Evolutionary conservation across 2,888 invertebrate species (phyloP).

Genomic region (Cetonia aurata): DNA sequence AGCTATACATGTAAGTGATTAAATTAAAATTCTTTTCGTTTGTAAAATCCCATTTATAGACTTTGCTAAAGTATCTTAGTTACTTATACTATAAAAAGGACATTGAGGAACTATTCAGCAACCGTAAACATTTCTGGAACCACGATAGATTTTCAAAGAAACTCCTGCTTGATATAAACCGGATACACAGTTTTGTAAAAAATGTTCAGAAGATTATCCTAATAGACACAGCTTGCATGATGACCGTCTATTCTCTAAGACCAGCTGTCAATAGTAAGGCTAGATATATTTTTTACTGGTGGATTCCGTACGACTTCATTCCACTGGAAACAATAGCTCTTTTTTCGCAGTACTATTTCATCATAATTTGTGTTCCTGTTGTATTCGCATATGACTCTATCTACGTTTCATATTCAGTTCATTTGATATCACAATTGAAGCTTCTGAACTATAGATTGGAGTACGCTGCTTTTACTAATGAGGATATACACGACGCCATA

Average conservation of each 20-base stretch:
- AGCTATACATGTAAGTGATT: conserved; percentile 28
- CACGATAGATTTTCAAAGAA: not conserved
- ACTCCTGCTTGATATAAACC: not conserved
- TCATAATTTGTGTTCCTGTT: not conserved
- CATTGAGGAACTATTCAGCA: conserved; percentile 3
- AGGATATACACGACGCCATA: conserved; percentile 17
- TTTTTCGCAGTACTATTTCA: conserved; percentile 28
- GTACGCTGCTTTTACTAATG: not conserved
- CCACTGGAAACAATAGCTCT: conserved; percentile 26
- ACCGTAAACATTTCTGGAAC: conserved; percentile 23
- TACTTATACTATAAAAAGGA: conserved; percentile 34
- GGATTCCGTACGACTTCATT: conserved; percentile 11
- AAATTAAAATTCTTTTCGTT: not conserved
- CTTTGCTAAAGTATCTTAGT: conserved; percentile 28
- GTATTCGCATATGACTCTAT: conserved; percentile 29
- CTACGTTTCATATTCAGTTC: conserved; percentile 34
- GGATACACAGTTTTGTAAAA: not conserved
- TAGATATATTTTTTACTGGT: conserved; percentile 34
- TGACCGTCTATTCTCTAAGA: conserved; percentile 11
- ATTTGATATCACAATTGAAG: conserved; percentile 34
- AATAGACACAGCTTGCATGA: not conserved
- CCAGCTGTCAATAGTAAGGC: conserved; percentile 10
- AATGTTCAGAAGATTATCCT: conserved; percentile 23
- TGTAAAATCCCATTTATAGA: not conserved
- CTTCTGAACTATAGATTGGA: conserved; percentile 24